Conservation (phyloP, 2,113 vertebrate genomes). For the Lipotes vexillifer region DNA sequence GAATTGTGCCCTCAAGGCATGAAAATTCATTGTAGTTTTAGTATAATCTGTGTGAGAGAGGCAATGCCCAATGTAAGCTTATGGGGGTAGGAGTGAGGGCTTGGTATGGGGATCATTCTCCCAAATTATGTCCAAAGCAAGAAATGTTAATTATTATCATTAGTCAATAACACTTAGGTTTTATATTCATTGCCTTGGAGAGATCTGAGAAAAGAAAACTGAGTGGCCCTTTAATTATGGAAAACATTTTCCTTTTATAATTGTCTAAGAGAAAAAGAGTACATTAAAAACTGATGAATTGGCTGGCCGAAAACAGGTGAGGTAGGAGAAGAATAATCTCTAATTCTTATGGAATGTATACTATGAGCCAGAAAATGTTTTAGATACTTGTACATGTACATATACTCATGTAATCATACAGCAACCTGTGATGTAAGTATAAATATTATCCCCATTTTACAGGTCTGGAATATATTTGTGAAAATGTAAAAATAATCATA, state of each 20-base stretch:
- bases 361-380: background rate
- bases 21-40: background rate
- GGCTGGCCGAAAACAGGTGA: background rate
- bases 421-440: background rate
- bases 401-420: background rate
- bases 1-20: background rate
- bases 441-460: background rate
- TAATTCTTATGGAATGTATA: background rate
- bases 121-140: background rate
- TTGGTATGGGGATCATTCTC: background rate
- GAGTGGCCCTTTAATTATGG: background rate
- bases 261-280: background rate
- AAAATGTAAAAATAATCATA: background rate
- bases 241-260: background rate
- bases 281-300: background rate
- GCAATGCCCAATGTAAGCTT: background rate
- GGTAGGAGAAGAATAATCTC: background rate
- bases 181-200: background rate
- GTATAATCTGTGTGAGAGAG: background rate
- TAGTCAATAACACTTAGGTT: background rate
- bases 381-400: background rate
- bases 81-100: background rate
- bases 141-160: background rate
- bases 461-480: background rate
- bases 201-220: background rate